Conservation (phyloP, 2,888 invertebrate species). For the Meandrusa payeni region DNA sequence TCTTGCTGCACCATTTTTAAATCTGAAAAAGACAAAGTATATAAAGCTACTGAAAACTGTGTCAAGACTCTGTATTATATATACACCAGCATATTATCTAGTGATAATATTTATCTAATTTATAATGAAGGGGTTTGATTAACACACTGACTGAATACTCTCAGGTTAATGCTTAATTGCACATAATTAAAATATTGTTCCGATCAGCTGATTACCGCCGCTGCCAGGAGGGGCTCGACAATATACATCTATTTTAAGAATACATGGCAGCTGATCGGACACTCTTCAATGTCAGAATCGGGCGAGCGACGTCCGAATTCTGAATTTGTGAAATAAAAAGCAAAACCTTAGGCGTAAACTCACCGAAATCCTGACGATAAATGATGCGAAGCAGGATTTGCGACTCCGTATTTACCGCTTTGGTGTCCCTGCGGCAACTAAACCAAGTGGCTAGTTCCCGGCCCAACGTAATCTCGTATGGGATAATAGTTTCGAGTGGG, state of each 20-base stretch:
- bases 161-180: slow-evolving; percentile 64
- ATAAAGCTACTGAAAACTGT: slow-evolving; percentile 49
- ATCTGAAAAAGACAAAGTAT: slow-evolving; percentile 61
- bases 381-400: slow-evolving; percentile 74
- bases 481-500: slow-evolving; percentile 74
- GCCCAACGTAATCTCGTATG: slow-evolving; percentile 71
- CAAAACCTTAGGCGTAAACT: slow-evolving; percentile 39
- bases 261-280: slow-evolving; percentile 70
- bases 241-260: slow-evolving; percentile 79
- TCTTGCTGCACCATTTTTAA: slow-evolving; percentile 81
- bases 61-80: slow-evolving; percentile 46
- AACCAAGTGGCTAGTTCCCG: slow-evolving; percentile 71
- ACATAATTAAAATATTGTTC: slow-evolving; percentile 66
- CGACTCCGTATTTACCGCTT: slow-evolving; percentile 80
- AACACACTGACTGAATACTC: slow-evolving; percentile 49
- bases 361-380: slow-evolving; percentile 77
- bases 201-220: slow-evolving; percentile 74
- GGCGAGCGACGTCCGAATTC: slow-evolving; percentile 30
- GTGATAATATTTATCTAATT: slow-evolving; percentile 52
- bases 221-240: slow-evolving; percentile 74
- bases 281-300: slow-evolving; percentile 70
- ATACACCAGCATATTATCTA: slow-evolving; percentile 35
- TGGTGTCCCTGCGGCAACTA: slow-evolving; percentile 75
- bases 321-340: slow-evolving; percentile 15
- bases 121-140: slow-evolving; percentile 48